Conservation (phyloP, 2,113 vertebrate species). For the Cranoglanis bouderius region DNA sequence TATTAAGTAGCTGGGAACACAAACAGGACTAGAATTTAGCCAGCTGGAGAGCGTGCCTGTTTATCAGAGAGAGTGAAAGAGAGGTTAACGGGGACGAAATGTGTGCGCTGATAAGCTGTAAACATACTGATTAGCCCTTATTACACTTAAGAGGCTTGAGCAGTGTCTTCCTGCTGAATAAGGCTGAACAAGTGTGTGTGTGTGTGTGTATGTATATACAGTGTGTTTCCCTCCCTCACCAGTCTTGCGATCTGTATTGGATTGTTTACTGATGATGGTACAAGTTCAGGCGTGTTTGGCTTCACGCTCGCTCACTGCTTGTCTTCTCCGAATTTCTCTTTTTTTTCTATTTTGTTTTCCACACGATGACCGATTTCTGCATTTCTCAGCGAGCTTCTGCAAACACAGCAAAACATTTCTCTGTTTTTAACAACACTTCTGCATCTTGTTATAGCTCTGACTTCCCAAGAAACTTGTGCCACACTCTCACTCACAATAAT, state of each 20-base stretch:
- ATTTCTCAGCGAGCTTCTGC: background rate
- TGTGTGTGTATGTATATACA: conserved; percentile 1
- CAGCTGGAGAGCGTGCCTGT: background rate
- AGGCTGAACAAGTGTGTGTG: conserved; percentile 21
- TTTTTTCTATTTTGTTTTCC: background rate
- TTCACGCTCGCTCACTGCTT: background rate
- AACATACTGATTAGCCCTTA: conserved; percentile 46
- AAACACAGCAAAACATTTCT: background rate
- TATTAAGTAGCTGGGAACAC: conserved; percentile 41
- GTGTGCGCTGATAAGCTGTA: background rate
- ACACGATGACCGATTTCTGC: background rate
- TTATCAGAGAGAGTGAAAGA: conserved; percentile 16
- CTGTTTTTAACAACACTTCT: background rate
- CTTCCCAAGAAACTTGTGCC: background rate
- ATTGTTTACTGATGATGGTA: conserved; percentile 41
- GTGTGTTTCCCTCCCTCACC: background rate
- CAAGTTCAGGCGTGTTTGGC: conserved; percentile 34
- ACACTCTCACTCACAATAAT: background rate
- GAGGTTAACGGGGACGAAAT: background rate
- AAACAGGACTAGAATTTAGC: conserved; percentile 29
- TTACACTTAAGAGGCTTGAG: conserved; percentile 34
- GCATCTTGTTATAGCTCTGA: background rate
- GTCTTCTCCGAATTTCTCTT: background rate
- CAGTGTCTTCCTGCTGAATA: conserved; percentile 12
- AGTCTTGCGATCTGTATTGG: conserved; percentile 5